Evolutionary conservation across 2,888 invertebrate species (phyloP).

Genomic region (Aphrophora alni): DNA sequence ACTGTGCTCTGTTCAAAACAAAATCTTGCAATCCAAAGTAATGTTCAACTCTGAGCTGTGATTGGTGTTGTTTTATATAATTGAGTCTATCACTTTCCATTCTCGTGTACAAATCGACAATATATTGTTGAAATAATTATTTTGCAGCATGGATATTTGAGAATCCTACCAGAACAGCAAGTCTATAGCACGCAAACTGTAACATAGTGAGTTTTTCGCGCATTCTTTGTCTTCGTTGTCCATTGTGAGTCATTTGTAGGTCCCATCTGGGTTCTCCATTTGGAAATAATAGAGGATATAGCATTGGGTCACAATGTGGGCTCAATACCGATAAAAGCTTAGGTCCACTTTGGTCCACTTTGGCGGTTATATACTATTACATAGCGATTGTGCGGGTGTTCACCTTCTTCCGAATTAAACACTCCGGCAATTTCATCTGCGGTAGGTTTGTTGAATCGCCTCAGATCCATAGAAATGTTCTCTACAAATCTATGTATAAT

Average conservation of each 20-base stretch:
- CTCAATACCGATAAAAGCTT: neutral
- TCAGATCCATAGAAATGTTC: slow-evolving; percentile 1
- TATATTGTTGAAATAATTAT: slow-evolving; percentile 4
- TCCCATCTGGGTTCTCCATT: slow-evolving; percentile 17
- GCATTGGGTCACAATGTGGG: slow-evolving; percentile 13
- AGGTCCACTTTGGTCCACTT: no score
- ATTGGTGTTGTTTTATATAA: neutral
- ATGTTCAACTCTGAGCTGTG: slow-evolving; percentile 12
- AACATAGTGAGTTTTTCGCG: slow-evolving; percentile 11
- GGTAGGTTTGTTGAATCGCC: slow-evolving; percentile 10
- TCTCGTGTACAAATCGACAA: neutral
- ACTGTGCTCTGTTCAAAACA: slow-evolving; percentile 6
- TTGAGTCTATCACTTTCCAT: neutral
- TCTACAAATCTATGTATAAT: slow-evolving; percentile 10
- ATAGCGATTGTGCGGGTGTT: neutral
- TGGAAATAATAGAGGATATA: slow-evolving; percentile 14
- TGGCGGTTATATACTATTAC: no score
- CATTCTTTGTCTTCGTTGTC: neutral
- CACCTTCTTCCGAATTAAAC: no score
- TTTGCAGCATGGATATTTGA: slow-evolving; percentile 12
- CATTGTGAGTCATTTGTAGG: slow-evolving; percentile 16
- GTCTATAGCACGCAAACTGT: slow-evolving; percentile 9
- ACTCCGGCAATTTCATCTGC: neutral
- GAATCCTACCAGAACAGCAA: neutral
- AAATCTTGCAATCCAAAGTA: slow-evolving; percentile 3